Evolutionary conservation across 2,888 invertebrate genomes (phyloP).

Genomic region (Cheilosia grossa): DNA sequence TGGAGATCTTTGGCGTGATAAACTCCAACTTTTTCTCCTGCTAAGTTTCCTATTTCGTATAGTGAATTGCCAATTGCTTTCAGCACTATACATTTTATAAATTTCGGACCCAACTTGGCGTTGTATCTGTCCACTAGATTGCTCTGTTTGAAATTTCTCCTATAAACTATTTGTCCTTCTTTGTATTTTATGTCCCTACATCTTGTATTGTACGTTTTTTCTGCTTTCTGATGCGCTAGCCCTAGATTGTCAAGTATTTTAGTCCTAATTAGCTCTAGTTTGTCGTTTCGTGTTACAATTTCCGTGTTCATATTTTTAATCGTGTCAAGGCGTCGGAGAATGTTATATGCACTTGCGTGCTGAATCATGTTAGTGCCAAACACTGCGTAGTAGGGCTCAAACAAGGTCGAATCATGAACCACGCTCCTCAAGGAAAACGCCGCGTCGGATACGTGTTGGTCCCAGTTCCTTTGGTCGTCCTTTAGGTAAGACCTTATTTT

Average conservation of each 20-base stretch:
- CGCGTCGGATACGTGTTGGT: neutral
- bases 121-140: neutral
- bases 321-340: neutral
- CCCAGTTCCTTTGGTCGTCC: too few species aligned
- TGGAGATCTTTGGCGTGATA: too few species aligned
- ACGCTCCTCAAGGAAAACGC: neutral
- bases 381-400: neutral
- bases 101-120: neutral
- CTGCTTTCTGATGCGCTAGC: too few species aligned
- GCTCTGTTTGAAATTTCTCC: neutral
- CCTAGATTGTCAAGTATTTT: neutral
- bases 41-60: too few species aligned
- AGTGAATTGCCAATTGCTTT: too few species aligned
- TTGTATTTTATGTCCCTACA: too few species aligned
- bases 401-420: neutral
- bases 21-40: too few species aligned
- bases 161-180: neutral
- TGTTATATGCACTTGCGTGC: neutral
- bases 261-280: neutral
- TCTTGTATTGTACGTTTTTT: too few species aligned
- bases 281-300: neutral
- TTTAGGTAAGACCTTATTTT: neutral
- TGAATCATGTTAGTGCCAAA: neutral
- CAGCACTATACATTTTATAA: too few species aligned
- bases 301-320: slow-evolving; percentile 1